phyloP scores from a whole-genome alignment of 2,888 invertebrate species.

The Trichacis sp. region DNA sequence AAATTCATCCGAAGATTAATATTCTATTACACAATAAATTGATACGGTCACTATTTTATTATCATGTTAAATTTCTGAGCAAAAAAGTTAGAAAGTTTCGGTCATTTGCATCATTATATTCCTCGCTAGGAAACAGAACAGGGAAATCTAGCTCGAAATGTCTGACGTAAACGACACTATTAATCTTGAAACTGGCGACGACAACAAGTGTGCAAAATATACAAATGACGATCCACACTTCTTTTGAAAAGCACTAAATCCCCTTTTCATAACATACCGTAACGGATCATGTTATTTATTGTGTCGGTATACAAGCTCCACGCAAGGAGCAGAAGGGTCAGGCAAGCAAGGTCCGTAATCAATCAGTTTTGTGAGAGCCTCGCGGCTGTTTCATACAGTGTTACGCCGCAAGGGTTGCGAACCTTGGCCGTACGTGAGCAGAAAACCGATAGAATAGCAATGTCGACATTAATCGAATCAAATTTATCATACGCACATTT shows the following conservation, averaged over 20 bases:
- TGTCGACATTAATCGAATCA: constrained; percentile 1
- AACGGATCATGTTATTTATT: constrained; percentile 41
- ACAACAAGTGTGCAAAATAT: constrained; percentile 5
- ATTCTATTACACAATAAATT: no score
- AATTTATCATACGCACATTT: constrained; percentile 19
- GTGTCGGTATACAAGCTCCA: constrained; percentile 24
- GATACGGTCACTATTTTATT: no score
- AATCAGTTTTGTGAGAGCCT: constrained; percentile 60
- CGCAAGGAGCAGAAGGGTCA: constrained; percentile 25
- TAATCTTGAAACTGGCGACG: constrained; percentile 2
- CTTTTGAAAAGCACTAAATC: constrained; percentile 32
- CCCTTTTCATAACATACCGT: constrained; percentile 34
- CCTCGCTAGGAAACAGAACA: neutral
- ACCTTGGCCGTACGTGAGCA: constrained; percentile 19
- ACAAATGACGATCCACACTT: constrained; percentile 1
- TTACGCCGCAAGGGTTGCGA: constrained; percentile 23
- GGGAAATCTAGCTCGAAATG: neutral
- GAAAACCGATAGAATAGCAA: neutral
- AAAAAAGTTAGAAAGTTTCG: neutral
- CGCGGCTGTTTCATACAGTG: constrained; percentile 34
- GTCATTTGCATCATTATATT: neutral
- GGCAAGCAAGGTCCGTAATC: constrained; percentile 49
- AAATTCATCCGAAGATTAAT: no score
- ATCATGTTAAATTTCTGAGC: no score
- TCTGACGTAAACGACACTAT: neutral